phyloP scores from a whole-genome alignment of 2,113 vertebrate genomes.

The Chaetodon trifascialis region DNA sequence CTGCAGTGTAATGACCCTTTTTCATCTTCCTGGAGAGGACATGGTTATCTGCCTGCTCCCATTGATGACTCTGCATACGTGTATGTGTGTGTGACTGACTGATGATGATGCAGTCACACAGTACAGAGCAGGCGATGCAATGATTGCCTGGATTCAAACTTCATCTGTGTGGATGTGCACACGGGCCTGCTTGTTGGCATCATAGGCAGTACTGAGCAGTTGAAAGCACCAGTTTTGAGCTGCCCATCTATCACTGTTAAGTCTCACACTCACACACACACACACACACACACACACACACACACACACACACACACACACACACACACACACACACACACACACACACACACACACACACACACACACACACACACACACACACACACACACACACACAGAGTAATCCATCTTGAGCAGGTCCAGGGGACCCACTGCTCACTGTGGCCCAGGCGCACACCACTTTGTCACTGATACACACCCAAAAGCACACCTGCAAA shows the following conservation, averaged over 20 bases:
- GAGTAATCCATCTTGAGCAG: slow-evolving; percentile 12
- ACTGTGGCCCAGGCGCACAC: slow-evolving; percentile 15
- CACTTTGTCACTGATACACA: background rate
- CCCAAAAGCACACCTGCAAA: background rate
- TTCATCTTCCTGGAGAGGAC: slow-evolving; percentile 19
- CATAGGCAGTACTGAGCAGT: background rate
- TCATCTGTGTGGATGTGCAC: background rate
- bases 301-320: background rate
- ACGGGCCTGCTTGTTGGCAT: background rate
- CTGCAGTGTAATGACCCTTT: slow-evolving; percentile 44
- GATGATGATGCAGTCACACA: background rate
- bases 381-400: background rate
- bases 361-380: background rate
- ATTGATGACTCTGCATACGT: background rate
- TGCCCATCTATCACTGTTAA: slow-evolving; percentile 27
- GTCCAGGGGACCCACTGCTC: slow-evolving; percentile 9
- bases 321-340: background rate
- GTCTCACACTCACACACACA: background rate
- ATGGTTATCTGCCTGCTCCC: slow-evolving; percentile 19
- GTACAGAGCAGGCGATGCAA: background rate
- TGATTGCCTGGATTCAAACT: background rate
- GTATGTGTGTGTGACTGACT: background rate
- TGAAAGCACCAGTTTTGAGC: slow-evolving; percentile 11
- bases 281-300: background rate
- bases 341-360: background rate